These are phyloP conservation scores for Syndactyla subalaris DNA, from an alignment of 2,797 vertebrate genomes.

Conservation along the genomic window DNA sequence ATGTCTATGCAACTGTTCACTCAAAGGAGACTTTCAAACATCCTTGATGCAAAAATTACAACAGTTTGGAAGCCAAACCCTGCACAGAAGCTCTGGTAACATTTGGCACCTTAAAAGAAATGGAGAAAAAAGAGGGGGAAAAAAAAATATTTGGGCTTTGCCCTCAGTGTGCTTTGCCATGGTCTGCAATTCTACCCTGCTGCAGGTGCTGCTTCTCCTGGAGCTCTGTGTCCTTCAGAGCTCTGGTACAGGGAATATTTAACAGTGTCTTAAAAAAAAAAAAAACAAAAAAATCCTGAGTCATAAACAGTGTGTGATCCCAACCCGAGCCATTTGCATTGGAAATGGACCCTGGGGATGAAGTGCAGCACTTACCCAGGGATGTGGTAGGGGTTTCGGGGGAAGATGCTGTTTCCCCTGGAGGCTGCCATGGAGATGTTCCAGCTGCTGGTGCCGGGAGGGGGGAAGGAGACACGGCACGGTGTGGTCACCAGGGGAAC, in stretches of 20 bases:
- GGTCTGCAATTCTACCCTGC: background rate
- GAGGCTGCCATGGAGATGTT: background rate
- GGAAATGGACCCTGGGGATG: background rate
- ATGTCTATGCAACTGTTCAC: background rate
- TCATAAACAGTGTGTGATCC: background rate
- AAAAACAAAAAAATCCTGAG: background rate
- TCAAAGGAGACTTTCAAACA: background rate
- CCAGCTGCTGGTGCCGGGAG: rapidly evolving
- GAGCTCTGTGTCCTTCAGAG: background rate
- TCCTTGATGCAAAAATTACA: background rate
- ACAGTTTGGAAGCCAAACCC: background rate
- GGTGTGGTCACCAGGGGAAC: background rate
- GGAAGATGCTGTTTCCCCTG: background rate
- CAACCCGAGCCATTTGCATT: background rate
- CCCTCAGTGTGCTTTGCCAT: rapidly evolving
- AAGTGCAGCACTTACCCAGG: slow-evolving; percentile 12
- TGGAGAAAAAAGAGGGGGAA: rapidly evolving
- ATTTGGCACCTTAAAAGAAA: background rate
- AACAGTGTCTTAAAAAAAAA: background rate
- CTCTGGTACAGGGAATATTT: background rate
- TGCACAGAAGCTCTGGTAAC: background rate
- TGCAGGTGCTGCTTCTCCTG: background rate
- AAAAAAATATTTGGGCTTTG: background rate
- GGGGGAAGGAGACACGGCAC: background rate
- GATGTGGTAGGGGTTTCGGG: background rate